Base-by-base conservation (phyloP, 2,113 vertebrate species). In the Clinocottus analis region DNA sequence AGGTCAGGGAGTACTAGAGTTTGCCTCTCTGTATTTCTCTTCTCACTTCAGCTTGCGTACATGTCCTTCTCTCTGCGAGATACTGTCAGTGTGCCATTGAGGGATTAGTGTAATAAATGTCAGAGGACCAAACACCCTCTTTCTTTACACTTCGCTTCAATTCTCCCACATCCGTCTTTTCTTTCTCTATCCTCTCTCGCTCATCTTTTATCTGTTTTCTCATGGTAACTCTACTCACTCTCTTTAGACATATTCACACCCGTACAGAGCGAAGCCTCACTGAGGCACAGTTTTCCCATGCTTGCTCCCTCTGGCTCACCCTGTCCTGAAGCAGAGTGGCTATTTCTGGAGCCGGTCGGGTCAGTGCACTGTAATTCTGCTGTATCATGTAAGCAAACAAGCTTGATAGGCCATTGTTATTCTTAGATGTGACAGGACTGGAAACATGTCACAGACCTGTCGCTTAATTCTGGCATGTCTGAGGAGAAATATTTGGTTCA, bases 361-460 rank as follows among this genome's bases (percentile, higher is more conserved):
- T 89, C 89, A 79, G 66, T 63, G 82, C 41, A 21, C 82, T 79
- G 82, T 66, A 76, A 84, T 87, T 85, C 72, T 77, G 76, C 83
- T 76, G 82, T 83, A 84, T 90, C 89, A 80, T 79, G 67, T 90
- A 90, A 92, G 85, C 89, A 91, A 90, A 90, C 81, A 85, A 83
- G 74, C 66, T 75, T 85, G 87, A 92, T 85, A 83, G 88, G 80
- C 82, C 68, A 74, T 77, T 92, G 89, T 93, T 93, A 93, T 92
- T 92, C 82, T 90, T 91, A 88, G 90, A 90, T 77, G 75, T 86
- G 84, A 92, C 87, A 78, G 27, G 43, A 14, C 72, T 86, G 78
- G 84, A 89, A 85, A 90, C 89, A 83, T 61, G 72, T 86, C 73
- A 60, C 61, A 0, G 43, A 71, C 61, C 71, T 75, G 89, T 83